phyloP scores from a whole-genome alignment of 2,797 vertebrate species.

The Esox lucius region DNA sequence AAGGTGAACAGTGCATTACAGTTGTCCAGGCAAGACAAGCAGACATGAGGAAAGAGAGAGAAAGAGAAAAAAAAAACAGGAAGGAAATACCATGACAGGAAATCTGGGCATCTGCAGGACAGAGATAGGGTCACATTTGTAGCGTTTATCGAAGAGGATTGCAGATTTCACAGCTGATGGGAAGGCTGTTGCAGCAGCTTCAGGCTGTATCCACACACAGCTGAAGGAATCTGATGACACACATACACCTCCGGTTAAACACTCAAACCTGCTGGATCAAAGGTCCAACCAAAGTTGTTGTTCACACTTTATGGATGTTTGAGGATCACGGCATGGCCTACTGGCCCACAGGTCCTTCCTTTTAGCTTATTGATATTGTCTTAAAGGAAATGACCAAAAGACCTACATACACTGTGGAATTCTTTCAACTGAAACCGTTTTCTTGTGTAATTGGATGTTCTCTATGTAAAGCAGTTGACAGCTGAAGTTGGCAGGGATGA shows the following conservation, averaged over 20 bases:
- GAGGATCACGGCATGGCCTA: constrained; percentile 13
- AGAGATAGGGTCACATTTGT: constrained; percentile 79
- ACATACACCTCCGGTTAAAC: background rate
- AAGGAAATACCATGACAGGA: constrained; percentile 67
- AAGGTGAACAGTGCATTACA: constrained; percentile 56
- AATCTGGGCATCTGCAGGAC: constrained; percentile 78
- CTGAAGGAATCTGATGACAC: background rate
- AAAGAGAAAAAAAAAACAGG: constrained; percentile 13
- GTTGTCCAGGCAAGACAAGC: constrained; percentile 45
- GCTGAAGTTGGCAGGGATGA: constrained; percentile 16
- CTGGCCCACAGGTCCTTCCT: background rate
- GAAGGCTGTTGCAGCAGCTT: constrained; percentile 61
- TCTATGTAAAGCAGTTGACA: constrained; percentile 7
- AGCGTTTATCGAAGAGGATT: constrained; percentile 75
- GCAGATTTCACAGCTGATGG: constrained; percentile 80
- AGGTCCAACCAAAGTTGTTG: background rate
- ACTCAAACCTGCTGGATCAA: background rate
- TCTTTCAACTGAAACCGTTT: background rate
- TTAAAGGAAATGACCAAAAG: background rate
- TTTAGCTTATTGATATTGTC: background rate
- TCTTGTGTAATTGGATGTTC: background rate
- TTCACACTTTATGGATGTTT: constrained; percentile 28
- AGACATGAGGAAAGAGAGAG: background rate
- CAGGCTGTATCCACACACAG: constrained; percentile 34
- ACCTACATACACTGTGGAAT: background rate